Base-by-base conservation (phyloP, 2,888 invertebrate species). In the Augiades crinisus region DNA sequence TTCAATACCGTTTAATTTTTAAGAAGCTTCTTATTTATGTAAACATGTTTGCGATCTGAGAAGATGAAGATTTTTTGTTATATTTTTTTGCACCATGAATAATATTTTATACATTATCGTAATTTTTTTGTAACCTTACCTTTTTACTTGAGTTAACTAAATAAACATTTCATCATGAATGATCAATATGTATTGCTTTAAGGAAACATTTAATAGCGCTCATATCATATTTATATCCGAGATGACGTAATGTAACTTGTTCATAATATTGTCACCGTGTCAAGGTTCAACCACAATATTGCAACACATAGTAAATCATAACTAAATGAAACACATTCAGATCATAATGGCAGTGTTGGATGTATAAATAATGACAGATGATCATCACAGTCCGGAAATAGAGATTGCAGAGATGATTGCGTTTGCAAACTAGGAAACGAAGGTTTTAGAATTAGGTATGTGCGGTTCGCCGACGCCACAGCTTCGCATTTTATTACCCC, bases 161-260 rank as follows among this genome's bases (percentile, higher is more conserved):
- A 12, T 30, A 30, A 12, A 30, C 12, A 30, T 12, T 12, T 12
- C 6, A n/a, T n/a, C n/a, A n/a, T 30, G 1, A 30, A 30, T 30
- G 12, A 30, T 30, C n/a, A 30, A 12, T 12, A 3, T 2, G 10
- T 3, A 7, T 10, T 2, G 3, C 3, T 10, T 27, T 16, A 27
- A 40, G 27, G 24, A 27, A 27, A 41, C 10, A 3, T 5, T 27
- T 4, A 17, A 27, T 36, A 8, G 10, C 36, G 21, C n/a, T 21
- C 7, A 6, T 7, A 17, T 6, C n/a, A 47, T 30, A 30, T 38
- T 47, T 14, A 38, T 38, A 17, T 13, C 17, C 8, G 3, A 37
- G 10, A 38, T 47, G 47, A 47, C 47, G 38, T 47, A 30, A 30
- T 47, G 3, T 19, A n/a, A n/a, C n/a, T 16, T 34, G 12, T 30